Conservation (phyloP, 2,888 invertebrate species). For the Acanthosepion lycidas region DNA sequence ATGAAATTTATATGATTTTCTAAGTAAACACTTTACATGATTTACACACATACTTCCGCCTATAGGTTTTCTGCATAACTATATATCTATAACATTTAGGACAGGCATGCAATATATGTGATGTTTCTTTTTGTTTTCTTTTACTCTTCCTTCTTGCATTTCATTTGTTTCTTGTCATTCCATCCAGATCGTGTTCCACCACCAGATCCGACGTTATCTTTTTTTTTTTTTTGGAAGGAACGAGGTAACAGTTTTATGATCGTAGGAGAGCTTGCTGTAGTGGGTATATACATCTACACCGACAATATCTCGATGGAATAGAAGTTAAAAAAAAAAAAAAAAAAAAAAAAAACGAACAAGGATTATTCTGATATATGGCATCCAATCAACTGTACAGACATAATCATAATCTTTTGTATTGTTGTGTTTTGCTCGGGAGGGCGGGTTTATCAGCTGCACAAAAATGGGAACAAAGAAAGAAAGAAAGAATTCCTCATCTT, state of each 20-base stretch:
- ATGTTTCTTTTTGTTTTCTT: neutral
- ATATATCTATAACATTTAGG: neutral
- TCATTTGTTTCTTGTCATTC: neutral
- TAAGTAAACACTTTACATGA: neutral
- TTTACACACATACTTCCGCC: neutral
- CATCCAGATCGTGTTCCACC: neutral
- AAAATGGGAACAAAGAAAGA: neutral
- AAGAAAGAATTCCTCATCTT: neutral
- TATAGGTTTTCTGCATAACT: neutral
- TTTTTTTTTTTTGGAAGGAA: neutral
- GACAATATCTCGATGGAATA: slow-evolving; percentile 2
- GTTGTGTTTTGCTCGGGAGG: neutral
- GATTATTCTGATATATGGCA: neutral
- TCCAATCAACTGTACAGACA: neutral
- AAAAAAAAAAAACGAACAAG: neutral
- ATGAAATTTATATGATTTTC: neutral
- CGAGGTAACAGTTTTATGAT: neutral
- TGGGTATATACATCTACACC: neutral
- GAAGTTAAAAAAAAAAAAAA: neutral
- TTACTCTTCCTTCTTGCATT: neutral
- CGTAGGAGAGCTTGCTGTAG: neutral
- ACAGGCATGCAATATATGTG: neutral
- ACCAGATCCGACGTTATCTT: neutral
- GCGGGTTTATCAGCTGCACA: neutral
- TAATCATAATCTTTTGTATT: neutral